Base-by-base conservation (phyloP, 2,888 invertebrate species). In the Stenodera caucasica region DNA sequence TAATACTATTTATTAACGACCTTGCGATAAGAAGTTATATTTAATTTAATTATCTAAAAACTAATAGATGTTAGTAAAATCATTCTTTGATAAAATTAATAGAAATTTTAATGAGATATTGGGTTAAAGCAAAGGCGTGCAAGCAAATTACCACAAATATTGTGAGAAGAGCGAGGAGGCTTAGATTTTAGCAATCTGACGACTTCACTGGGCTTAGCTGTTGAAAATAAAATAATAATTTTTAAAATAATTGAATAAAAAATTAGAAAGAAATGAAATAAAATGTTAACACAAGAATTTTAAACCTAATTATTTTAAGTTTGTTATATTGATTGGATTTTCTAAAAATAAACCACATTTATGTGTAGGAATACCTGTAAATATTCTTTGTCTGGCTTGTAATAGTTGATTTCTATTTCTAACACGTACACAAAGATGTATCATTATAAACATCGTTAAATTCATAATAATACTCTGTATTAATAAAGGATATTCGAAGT, bases 381-480 rank as follows among this genome's bases (percentile, higher is more conserved):
- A 92, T 78, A 91, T 87, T 78, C 89, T 86, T 72, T 94, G 92
- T 70, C 90, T 84, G 55, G 88, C 84, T 79, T 89, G 87, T 66
- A 90, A 84, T 65, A 92, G 87, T 80, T 91, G 89, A 79, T 88
- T 92, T 80, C 89, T 89, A 80, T 91, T 90, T 74, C 90, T 88
- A 67, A 96, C 91, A 77, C 84, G 86, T 26, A 97, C 92, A 84
- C 97, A 98, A 53, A 98, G 83, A 80, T 95, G 92, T 67, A 98
- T 91, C 94, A 98, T 94, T 58, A 89, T 84, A 81, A 97, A 88
- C 99, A 99, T 99, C 68, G 95, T 92, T 59, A 92, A 78, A 77
- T 94, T 97, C 99, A 99, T 99, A 60, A 99, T 88, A 77, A 98
- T 87, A 83, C 98, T 98, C 84, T 99, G 99, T 64, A 95, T 86